These are phyloP conservation scores for Symphodus melops DNA, from an alignment of 2,113 vertebrate species.

Conservation along the genomic window DNA sequence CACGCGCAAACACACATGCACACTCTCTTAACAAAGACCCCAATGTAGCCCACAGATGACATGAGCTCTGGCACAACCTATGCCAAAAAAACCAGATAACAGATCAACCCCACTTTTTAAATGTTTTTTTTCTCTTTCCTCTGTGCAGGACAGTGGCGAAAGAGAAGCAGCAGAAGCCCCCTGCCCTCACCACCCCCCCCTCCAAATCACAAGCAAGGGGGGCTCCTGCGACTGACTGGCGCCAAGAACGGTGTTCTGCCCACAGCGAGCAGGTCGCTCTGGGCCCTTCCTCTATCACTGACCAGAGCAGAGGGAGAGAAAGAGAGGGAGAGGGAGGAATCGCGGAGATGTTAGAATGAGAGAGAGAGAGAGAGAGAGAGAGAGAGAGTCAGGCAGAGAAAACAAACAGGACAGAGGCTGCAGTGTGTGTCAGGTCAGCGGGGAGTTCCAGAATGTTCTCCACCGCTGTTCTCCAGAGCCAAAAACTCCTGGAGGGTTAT, in stretches of 20 bases:
- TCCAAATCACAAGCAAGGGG: slow-evolving; percentile 87
- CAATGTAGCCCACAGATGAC: slow-evolving; percentile 87
- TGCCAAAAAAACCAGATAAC: slow-evolving; percentile 87
- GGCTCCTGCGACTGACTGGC: slow-evolving; percentile 96
- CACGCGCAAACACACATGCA: slow-evolving; percentile 19
- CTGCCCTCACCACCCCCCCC: no score
- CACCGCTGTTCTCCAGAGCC: slow-evolving; percentile 87
- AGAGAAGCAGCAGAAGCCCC: slow-evolving; percentile 64
- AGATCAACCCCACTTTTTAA: slow-evolving; percentile 63
- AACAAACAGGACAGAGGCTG: slow-evolving; percentile 99
- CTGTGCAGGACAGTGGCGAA: slow-evolving; percentile 85
- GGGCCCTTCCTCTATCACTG: slow-evolving; percentile 97
- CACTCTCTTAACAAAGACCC: slow-evolving; percentile 89
- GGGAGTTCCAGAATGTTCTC: slow-evolving; percentile 99
- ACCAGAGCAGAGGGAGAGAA: slow-evolving; percentile 84
- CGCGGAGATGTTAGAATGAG: slow-evolving; percentile 86
- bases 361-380: slow-evolving; percentile 53
- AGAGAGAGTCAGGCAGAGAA: slow-evolving; percentile 85
- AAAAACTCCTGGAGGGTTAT: slow-evolving; percentile 95
- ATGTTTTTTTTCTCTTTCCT: slow-evolving; percentile 81
- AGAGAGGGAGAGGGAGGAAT: slow-evolving; percentile 84
- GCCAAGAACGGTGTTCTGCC: slow-evolving; percentile 95
- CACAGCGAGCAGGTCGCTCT: slow-evolving; percentile 92
- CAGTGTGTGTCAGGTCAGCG: slow-evolving; percentile 94
- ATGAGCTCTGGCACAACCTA: slow-evolving; percentile 81